Percentiles rank a stretch among this genome's conserved stretches.
These are phyloP conservation scores for Microcaecilia unicolor DNA, from an alignment of 2,797 vertebrate species.

Conservation along the genomic window DNA sequence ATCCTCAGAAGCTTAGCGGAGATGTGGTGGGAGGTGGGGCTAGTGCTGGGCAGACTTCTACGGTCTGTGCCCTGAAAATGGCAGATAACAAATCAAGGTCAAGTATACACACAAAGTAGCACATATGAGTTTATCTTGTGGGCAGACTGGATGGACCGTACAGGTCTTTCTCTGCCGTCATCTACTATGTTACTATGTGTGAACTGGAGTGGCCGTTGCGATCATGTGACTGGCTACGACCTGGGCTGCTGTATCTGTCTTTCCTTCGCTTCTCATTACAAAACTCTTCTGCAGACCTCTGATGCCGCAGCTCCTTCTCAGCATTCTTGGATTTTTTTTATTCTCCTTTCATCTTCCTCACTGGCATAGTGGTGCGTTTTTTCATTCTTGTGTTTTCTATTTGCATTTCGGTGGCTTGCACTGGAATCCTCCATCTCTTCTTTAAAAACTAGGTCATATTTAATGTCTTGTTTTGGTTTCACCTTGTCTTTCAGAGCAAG, in stretches of 20 bases:
- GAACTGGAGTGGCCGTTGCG: conserved; percentile 49
- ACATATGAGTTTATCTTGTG: no score
- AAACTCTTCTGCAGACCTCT: conserved; percentile 53
- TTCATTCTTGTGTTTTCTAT: conserved; percentile 79
- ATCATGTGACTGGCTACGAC: conserved; percentile 54
- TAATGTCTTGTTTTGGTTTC: conserved; percentile 79
- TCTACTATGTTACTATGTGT: no score
- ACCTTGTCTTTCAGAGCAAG: conserved; percentile 81
- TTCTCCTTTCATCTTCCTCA: conserved; percentile 65
- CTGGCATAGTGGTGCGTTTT: conserved; percentile 68
- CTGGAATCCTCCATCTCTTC: conserved; percentile 59
- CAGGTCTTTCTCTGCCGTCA: no score
- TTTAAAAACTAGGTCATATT: conserved; percentile 81
- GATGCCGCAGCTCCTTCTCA: conserved; percentile 32
- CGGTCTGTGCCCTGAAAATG: no score
- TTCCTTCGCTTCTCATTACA: conserved; percentile 53
- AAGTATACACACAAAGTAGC: no score
- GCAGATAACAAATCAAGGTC: no score
- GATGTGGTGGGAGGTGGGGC: no score
- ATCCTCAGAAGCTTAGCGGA: no score
- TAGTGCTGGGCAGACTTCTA: no score
- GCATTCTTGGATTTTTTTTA: conserved; percentile 71
- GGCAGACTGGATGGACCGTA: no score
- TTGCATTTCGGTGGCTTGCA: conserved; percentile 43
- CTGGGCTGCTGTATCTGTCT: conserved; percentile 60